Evolutionary conservation across 2,797 vertebrate genomes (phyloP).

Genomic region (Mus spretus): DNA sequence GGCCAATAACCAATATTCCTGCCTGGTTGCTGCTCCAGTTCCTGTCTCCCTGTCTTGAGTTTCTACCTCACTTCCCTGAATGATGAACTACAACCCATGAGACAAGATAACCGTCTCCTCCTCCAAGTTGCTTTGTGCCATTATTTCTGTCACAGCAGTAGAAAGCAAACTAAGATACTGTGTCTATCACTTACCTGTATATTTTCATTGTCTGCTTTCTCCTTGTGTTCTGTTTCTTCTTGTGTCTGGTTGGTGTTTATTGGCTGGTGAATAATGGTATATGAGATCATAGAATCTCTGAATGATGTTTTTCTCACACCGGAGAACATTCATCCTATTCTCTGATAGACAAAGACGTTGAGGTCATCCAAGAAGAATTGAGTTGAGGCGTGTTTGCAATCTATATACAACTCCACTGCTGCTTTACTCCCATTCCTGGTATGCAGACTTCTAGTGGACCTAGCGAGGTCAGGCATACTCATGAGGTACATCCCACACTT

Average conservation of each 20-base stretch:
- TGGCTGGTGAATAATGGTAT: background rate
- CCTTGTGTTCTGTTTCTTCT: conserved; percentile 33
- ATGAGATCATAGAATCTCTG: background rate
- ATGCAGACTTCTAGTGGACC: background rate
- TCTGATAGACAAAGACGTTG: background rate
- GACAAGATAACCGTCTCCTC: background rate
- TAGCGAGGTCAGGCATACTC: background rate
- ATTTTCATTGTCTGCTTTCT: background rate
- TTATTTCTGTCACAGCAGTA: background rate
- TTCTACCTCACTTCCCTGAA: background rate
- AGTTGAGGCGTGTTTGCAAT: background rate
- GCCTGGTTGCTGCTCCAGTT: background rate
- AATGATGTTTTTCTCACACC: background rate
- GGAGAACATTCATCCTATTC: background rate
- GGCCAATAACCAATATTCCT: background rate
- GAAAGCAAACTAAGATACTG: background rate
- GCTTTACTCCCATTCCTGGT: background rate
- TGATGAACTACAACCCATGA: background rate
- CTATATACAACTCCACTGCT: background rate
- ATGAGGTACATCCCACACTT: background rate
- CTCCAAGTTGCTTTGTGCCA: background rate
- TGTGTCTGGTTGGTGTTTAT: background rate
- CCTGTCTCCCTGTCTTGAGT: background rate
- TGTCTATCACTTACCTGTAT: background rate
- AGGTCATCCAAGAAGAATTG: background rate